Percentiles rank a stretch among this genome's conserved stretches.
phyloP scores from a whole-genome alignment of 2,888 invertebrate species.

The Cephus nigrinus region DNA sequence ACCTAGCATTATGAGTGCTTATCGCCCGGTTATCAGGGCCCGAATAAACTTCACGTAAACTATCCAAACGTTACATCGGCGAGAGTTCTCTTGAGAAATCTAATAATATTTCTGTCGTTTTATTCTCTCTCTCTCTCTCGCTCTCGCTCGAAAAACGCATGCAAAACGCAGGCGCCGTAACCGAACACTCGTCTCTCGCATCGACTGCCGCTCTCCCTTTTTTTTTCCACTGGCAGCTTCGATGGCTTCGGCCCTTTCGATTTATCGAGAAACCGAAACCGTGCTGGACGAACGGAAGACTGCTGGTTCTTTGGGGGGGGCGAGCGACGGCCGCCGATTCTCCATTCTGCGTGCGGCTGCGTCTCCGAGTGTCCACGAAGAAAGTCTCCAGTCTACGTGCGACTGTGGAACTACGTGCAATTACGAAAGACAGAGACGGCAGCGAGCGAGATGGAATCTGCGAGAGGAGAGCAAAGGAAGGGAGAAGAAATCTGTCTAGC shows the following conservation, averaged over 20 bases:
- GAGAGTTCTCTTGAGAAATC: neutral
- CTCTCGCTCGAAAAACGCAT: neutral
- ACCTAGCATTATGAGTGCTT: conserved; percentile 59
- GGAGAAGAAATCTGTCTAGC: conserved; percentile 12
- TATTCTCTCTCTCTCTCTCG: conserved; percentile 6
- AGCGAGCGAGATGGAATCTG: neutral
- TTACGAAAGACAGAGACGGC: neutral
- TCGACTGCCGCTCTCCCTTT: conserved; percentile 24
- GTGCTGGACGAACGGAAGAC: conserved; percentile 16
- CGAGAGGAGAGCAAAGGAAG: neutral
- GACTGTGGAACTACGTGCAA: neutral
- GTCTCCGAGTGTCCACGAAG: neutral
- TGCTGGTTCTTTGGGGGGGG: neutral
- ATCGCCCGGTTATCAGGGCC: conserved; percentile 60
- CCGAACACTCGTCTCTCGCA: conserved; percentile 36
- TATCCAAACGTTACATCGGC: conserved; percentile 27
- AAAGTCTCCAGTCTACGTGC: neutral
- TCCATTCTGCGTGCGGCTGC: neutral
- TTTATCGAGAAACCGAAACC: conserved; percentile 66
- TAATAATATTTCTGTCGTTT: conserved; percentile 1
- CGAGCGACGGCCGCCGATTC: neutral
- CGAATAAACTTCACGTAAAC: conserved; percentile 47
- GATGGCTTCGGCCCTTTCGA: conserved; percentile 57
- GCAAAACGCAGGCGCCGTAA: conserved; percentile 28
- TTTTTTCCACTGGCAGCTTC: conserved; percentile 44